phyloP scores from a whole-genome alignment of 35 echinoderm and acorn worm species.

The Strongylocentrotus purpuratus region DNA sequence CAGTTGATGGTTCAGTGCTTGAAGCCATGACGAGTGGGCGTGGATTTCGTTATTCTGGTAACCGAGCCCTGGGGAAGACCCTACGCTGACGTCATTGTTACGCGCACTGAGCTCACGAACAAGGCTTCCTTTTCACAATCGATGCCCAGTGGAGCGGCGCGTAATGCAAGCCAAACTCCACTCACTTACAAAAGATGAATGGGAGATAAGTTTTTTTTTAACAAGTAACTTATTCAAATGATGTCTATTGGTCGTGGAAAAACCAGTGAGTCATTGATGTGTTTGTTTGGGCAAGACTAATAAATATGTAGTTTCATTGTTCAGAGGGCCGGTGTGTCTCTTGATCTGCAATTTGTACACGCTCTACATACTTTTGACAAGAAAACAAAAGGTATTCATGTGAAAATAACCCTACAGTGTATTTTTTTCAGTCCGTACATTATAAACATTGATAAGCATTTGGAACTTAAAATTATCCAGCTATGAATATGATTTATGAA shows the following conservation, averaged over 20 bases:
- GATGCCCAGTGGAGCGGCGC: constrained; percentile 1
- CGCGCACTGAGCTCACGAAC: background rate
- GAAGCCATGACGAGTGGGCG: background rate
- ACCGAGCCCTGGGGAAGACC: constrained; percentile 29
- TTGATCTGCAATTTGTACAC: background rate
- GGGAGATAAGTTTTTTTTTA: background rate
- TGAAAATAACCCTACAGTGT: too few relatives aligned
- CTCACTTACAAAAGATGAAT: background rate
- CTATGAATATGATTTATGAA: too few relatives aligned
- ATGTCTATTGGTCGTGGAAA: background rate
- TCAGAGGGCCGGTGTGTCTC: background rate
- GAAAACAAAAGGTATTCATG: too few relatives aligned
- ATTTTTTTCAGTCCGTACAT: too few relatives aligned
- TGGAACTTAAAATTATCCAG: too few relatives aligned
- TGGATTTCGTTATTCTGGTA: background rate
- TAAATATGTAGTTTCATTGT: background rate
- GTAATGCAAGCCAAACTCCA: background rate
- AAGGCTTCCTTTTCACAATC: background rate
- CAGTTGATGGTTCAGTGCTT: background rate
- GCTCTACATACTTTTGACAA: background rate
- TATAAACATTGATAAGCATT: too few relatives aligned
- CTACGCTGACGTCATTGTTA: constrained; percentile 13
- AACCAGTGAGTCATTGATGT: background rate
- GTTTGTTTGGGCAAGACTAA: background rate
- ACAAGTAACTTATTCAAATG: background rate